Base-by-base conservation (phyloP, 1,140 invertebrate species). In the Drosophila repletoides region DNA sequence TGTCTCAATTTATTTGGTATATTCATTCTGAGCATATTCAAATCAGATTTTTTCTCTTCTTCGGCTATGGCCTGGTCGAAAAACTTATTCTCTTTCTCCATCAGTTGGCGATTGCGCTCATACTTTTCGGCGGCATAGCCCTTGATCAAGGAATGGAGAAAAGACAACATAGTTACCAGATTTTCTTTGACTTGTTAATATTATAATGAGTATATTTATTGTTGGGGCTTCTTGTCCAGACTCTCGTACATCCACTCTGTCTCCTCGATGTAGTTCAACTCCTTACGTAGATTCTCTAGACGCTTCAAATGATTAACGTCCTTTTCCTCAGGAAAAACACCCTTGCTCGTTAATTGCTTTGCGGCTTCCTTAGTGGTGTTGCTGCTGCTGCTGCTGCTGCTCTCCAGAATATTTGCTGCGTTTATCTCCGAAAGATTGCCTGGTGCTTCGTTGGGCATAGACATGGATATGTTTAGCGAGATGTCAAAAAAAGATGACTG, bases 231-330 rank as follows among this genome's bases (percentile, higher is more conserved):
- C 21, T 74, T 90, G 3, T 90, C 88, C 3, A 89, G 45, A 12
- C 84, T 91, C 51, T 94, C 93, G 91, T 94, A 95, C 87, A 93
- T 93, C 94, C 94, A 94, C 72, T 94, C 93, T 3, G 94, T 94
- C 9, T 91, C 90, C 86, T 94, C 94, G 7, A 95, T 89, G 74
- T 93, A 94, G 45, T 93, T 93, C 26, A 95, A 88, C 89, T 94
- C 93, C 79, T 94, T 94, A 65, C 93, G 90, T 41, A 95, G 83
- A 6, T 91, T 90, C 76, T 94, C 92, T 26, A 95, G 92, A 49
- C 93, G 91, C 80, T 94, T 93, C n/a, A 92, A 89, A 46, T 94
- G 93, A 15, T 90, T 76, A 46, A 93, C 92, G 15, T 89, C 90
- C 0, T 72, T 67, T 15, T 86, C 73, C 6, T 45, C 52, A 24